Conservation (phyloP, 2,888 invertebrate genomes). For the Apodemia hepburni region DNA sequence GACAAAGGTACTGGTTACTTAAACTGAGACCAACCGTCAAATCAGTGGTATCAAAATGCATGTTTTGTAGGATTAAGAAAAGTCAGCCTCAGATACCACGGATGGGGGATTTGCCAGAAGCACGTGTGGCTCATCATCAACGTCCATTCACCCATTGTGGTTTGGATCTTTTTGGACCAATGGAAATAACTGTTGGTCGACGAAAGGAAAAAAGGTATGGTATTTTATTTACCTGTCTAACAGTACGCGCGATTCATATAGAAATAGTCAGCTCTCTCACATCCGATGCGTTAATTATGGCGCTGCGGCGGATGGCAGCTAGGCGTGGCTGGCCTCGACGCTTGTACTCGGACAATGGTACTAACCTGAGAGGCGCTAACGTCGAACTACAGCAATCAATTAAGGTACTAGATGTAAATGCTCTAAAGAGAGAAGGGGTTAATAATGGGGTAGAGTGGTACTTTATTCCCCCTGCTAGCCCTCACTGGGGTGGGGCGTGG, state of each 20-base stretch:
- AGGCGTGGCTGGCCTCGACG: conserved; percentile 21
- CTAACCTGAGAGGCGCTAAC: conserved; percentile 32
- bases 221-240: conserved; percentile 25
- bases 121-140: not conserved
- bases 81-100: not conserved
- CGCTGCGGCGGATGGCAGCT: not conserved
- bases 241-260: not conserved
- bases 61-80: not conserved
- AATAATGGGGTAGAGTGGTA: conserved; percentile 16
- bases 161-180: not conserved
- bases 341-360: conserved; percentile 30
- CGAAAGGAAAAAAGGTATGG: conserved; percentile 35
- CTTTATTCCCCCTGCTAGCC: conserved; percentile 26
- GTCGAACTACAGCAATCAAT: conserved; percentile 26
- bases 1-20: not conserved
- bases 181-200: not conserved
- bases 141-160: not conserved
- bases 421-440: too few relatives aligned
- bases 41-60: not conserved
- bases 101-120: not conserved
- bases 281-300: not conserved
- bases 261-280: not conserved
- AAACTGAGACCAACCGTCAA: not conserved
- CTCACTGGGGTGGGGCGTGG: conserved; percentile 29
- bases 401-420: conserved; percentile 17